These are phyloP conservation scores for Poeciliopsis turrubarensis DNA, from an alignment of 2,113 vertebrate genomes.

Conservation along the genomic window DNA sequence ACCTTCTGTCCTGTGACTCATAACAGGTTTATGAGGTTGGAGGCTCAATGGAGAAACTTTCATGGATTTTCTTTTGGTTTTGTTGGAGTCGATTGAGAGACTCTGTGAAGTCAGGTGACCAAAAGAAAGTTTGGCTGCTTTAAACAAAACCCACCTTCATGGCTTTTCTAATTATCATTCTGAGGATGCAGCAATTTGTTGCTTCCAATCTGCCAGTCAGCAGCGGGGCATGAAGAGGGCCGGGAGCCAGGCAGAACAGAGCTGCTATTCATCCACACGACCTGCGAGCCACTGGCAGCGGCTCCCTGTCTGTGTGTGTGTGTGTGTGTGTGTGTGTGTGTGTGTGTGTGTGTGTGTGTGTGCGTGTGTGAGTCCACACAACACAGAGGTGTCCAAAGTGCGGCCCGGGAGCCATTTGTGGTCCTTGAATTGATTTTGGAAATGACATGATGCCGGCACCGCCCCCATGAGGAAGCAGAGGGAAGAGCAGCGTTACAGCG, in stretches of 20 bases:
- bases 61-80: not conserved
- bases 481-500: too few species aligned
- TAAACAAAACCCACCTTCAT: slow-evolving; percentile 96
- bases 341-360: slow-evolving; percentile 28
- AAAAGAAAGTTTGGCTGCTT: slow-evolving; percentile 79
- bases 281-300: slow-evolving; percentile 48
- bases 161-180: slow-evolving; percentile 98
- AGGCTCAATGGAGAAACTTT: slow-evolving; percentile 5
- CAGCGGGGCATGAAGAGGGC: slow-evolving; percentile 87
- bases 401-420: too few species aligned
- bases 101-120: slow-evolving; percentile 81
- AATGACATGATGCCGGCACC: too few species aligned
- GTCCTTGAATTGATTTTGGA: too few species aligned
- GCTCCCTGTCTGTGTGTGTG: slow-evolving; percentile 16
- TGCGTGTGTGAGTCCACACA: slow-evolving; percentile 14
- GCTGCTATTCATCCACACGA: slow-evolving; percentile 67
- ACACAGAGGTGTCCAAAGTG: slow-evolving; percentile 34
- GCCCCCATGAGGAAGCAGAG: too few species aligned
- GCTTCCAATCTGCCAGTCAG: slow-evolving; percentile 96
- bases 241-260: slow-evolving; percentile 79
- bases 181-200: slow-evolving; percentile 99
- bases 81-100: not conserved
- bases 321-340: slow-evolving; percentile 7
- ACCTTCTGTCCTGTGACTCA: slow-evolving; percentile 51
- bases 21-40: slow-evolving; percentile 24